phyloP scores from a whole-genome alignment of 2,797 vertebrate species.

The Phalloptychus januarius region DNA sequence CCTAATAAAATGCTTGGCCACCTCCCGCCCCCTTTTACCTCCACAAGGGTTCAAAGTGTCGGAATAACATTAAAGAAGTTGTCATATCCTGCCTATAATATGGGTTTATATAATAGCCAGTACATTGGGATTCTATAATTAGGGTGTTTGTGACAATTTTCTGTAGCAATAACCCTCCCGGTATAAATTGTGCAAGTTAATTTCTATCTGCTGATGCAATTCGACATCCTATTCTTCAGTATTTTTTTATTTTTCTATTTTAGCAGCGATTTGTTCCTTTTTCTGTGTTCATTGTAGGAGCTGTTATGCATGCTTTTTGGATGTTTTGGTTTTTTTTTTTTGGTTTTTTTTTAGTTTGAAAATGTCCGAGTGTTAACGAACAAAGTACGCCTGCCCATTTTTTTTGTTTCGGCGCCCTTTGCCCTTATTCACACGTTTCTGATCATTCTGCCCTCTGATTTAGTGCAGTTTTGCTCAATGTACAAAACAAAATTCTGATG shows the following conservation, averaged over 20 bases:
- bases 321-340: conserved; percentile 41
- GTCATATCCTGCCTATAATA: conserved; percentile 43
- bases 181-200: conserved; percentile 57
- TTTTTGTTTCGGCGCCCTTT: conserved; percentile 53
- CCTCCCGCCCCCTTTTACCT: conserved; percentile 43
- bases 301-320: conserved; percentile 86
- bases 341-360: conserved; percentile 58
- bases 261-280: conserved; percentile 52
- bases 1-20: conserved; percentile 78
- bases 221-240: conserved; percentile 25
- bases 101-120: conserved; percentile 58
- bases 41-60: conserved; percentile 67
- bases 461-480: conserved; percentile 89
- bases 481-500: conserved; percentile 98
- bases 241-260: conserved; percentile 43
- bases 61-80: conserved; percentile 45
- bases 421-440: conserved; percentile 67
- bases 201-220: conserved; percentile 60
- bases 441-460: conserved; percentile 78
- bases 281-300: conserved; percentile 81
- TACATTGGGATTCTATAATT: conserved; percentile 70
- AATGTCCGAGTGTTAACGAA: conserved; percentile 60
- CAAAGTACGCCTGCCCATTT: conserved; percentile 51
- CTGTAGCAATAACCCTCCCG: conserved; percentile 81
- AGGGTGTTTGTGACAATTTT: conserved; percentile 70